Percentiles rank a stretch among this genome's conserved stretches.
phyloP scores from a whole-genome alignment of 1,140 invertebrate species.

The Zaprionus taronus region DNA sequence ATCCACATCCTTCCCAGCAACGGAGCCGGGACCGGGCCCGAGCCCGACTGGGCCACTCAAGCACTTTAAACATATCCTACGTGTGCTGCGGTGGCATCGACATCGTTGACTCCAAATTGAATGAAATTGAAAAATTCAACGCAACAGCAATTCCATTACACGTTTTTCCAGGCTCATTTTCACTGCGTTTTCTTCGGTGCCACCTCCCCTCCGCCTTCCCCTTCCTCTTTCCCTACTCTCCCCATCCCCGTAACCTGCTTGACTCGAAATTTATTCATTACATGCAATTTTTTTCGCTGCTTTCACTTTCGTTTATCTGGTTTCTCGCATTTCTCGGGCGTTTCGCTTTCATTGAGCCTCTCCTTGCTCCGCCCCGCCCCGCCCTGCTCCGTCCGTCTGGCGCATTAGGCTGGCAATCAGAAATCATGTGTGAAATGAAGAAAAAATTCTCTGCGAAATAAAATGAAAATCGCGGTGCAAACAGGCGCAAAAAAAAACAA shows the following conservation, averaged over 20 bases:
- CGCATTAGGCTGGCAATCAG: slow-evolving; percentile 82
- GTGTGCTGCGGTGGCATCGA: slow-evolving; percentile 63
- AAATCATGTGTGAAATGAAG: slow-evolving; percentile 82
- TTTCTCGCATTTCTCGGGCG: slow-evolving; percentile 37
- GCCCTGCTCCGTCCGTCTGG: slow-evolving; percentile 3
- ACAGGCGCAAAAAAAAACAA: slow-evolving; percentile 52
- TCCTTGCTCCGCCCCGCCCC: no score
- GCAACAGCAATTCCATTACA: slow-evolving; percentile 79
- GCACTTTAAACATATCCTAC: slow-evolving; percentile 69
- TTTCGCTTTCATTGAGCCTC: slow-evolving; percentile 53
- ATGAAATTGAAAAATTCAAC: slow-evolving; percentile 83
- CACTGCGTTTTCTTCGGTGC: slow-evolving; percentile 56
- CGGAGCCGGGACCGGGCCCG: no score
- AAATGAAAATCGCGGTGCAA: slow-evolving; percentile 76
- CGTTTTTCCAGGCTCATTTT: slow-evolving; percentile 78
- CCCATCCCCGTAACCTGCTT: slow-evolving; percentile 15
- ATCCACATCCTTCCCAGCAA: background rate
- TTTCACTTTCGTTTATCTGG: slow-evolving; percentile 81
- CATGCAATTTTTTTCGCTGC: slow-evolving; percentile 79
- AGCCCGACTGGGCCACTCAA: slow-evolving; percentile 16
- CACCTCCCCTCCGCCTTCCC: background rate
- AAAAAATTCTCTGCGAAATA: slow-evolving; percentile 60
- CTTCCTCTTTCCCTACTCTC: background rate
- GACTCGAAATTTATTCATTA: slow-evolving; percentile 78
- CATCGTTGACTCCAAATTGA: slow-evolving; percentile 74